phyloP scores from a whole-genome alignment of 2,888 invertebrate species.

The Cephus runcator region DNA sequence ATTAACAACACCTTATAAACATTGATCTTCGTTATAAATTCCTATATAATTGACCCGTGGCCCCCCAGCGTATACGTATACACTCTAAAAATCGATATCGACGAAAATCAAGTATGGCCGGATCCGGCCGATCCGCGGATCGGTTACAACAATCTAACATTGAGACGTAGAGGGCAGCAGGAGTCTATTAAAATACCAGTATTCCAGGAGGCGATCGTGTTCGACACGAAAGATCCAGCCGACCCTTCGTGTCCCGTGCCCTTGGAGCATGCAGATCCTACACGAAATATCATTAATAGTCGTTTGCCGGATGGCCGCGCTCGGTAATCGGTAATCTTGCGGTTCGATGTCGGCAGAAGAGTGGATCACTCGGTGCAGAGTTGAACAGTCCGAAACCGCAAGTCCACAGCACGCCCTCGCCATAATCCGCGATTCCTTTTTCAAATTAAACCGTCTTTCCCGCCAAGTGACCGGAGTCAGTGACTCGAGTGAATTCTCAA shows the following conservation, averaged over 20 bases:
- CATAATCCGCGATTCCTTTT: constrained; percentile 20
- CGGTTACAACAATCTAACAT: not conserved
- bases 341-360: constrained; percentile 41
- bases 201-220: not conserved
- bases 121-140: not conserved
- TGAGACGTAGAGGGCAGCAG: not conserved
- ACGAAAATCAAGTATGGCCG: not conserved
- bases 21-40: not conserved
- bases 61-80: not conserved
- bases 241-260: not conserved
- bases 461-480: not conserved
- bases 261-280: constrained; percentile 55
- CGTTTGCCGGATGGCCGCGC: constrained; percentile 63
- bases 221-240: not conserved
- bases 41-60: not conserved
- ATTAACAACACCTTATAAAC: not conserved
- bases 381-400: constrained; percentile 51
- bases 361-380: constrained; percentile 9
- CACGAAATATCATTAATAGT: constrained; percentile 63
- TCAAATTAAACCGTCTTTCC: not conserved
- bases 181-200: not conserved
- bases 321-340: constrained; percentile 56
- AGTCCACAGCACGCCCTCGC: constrained; percentile 54
- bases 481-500: not conserved
- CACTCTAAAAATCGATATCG: not conserved